Evolutionary conservation across 92 coral and sea anemone genomes (phyloP).

Genomic region (Bergia sp.): DNA sequence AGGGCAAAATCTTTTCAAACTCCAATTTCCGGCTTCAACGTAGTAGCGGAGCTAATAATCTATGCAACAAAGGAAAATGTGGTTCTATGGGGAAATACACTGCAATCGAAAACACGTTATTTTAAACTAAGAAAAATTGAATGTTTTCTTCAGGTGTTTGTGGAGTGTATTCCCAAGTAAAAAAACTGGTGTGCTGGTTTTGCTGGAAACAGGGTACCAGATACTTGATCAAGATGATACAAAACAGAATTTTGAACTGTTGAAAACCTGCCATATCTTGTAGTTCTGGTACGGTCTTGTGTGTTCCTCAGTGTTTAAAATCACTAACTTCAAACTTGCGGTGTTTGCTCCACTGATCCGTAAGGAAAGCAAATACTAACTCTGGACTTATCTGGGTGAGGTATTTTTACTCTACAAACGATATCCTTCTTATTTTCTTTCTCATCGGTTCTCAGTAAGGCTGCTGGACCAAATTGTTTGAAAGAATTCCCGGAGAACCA

Average conservation of each 20-base stretch:
- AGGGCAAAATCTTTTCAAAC: constrained; percentile 4
- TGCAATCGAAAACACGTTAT: neutral
- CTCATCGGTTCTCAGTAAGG: neutral
- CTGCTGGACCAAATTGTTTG: neutral
- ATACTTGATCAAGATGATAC: constrained; percentile 3
- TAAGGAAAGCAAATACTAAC: constrained; percentile 31
- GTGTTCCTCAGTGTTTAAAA: neutral
- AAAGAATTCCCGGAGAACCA: neutral
- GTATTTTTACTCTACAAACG: neutral
- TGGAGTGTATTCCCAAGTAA: neutral
- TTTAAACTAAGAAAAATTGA: neutral
- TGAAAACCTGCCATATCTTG: constrained; percentile 39
- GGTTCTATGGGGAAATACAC: neutral
- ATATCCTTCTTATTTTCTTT: neutral
- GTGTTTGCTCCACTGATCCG: constrained; percentile 15
- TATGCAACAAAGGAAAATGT: constrained; percentile 49
- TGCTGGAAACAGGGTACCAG: constrained; percentile 21
- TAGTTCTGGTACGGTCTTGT: constrained; percentile 28
- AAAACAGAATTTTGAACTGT: constrained; percentile 11
- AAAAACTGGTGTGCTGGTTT: constrained; percentile 11
- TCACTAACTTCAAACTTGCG: neutral
- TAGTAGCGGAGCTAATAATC: constrained; percentile 8
- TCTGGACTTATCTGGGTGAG: neutral
- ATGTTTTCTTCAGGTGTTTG: neutral
- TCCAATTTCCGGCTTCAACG: neutral